These are phyloP conservation scores for Eupithecia exiguata DNA, from an alignment of 2,888 invertebrate genomes.

Conservation along the genomic window DNA sequence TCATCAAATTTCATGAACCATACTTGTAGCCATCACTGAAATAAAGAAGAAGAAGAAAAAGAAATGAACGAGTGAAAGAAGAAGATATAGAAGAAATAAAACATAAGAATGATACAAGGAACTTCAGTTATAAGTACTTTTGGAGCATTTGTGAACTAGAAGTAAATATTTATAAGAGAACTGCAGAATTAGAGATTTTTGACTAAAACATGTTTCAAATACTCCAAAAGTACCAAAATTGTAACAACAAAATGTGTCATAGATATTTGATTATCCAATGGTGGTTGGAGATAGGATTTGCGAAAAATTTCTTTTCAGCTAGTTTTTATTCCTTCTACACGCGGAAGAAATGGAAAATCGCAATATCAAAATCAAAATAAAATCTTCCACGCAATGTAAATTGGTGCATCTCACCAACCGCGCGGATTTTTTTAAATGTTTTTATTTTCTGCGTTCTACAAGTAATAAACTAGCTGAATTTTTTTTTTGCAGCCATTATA, in stretches of 20 bases:
- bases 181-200: background rate
- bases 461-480: background rate
- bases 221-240: background rate
- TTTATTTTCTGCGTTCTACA: background rate
- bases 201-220: background rate
- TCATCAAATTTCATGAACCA: conserved; percentile 1
- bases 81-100: background rate
- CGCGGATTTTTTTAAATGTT: background rate
- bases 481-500: too few relatives aligned
- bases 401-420: background rate
- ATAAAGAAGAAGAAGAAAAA: conserved; percentile 10
- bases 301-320: background rate
- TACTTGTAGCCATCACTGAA: background rate
- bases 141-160: background rate
- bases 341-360: too few relatives aligned
- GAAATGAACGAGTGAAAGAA: background rate
- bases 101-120: background rate
- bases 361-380: too few relatives aligned
- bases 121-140: background rate
- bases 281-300: too few relatives aligned
- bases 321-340: background rate
- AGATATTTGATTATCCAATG: too few relatives aligned
- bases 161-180: background rate
- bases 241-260: too few relatives aligned
- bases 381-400: too few relatives aligned